Percentiles rank a stretch among this genome's conserved stretches.
Evolutionary conservation across 2,888 invertebrate species (phyloP).

Genomic region (Hydroisotoma schaefferi): DNA sequence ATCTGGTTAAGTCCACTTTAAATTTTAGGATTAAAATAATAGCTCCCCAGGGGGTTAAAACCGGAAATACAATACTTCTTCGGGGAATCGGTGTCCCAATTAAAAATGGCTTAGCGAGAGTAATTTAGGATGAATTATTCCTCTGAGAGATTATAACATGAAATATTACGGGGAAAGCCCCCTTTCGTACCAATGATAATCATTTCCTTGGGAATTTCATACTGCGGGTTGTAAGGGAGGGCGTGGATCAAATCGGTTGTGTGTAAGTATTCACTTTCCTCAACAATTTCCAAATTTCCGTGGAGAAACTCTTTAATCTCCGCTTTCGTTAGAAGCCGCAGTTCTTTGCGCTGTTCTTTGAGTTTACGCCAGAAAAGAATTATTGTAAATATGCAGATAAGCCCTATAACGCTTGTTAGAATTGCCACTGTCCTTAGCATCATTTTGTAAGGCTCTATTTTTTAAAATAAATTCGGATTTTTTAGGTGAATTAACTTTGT

Average conservation of each 20-base stretch:
- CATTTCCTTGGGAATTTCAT: slow-evolving; percentile 28
- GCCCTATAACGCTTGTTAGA: background rate
- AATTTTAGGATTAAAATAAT: too few relatives aligned
- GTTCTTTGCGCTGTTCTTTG: slow-evolving; percentile 7
- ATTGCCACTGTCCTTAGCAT: background rate
- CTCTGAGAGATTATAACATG: too few relatives aligned
- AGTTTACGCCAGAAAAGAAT: slow-evolving; percentile 25
- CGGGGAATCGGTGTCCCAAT: too few relatives aligned
- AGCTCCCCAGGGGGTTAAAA: too few relatives aligned
- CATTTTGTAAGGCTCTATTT: background rate
- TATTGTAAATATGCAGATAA: slow-evolving; percentile 15
- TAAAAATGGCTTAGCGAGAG: too few relatives aligned
- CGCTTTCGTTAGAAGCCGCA: slow-evolving; percentile 23
- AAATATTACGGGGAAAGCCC: background rate
- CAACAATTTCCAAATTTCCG: slow-evolving; percentile 24
- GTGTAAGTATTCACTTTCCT: slow-evolving; percentile 21
- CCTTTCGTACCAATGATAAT: slow-evolving; percentile 26
- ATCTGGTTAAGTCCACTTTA: too few relatives aligned
- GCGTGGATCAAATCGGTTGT: slow-evolving; percentile 30
- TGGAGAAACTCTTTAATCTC: slow-evolving; percentile 29
- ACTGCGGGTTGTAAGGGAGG: slow-evolving; percentile 33
- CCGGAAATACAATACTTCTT: too few relatives aligned
- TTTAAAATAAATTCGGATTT: background rate
- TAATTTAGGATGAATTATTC: too few relatives aligned
- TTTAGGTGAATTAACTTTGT: background rate